Conservation (phyloP, 2,113 vertebrate genomes). For the Bos javanicus region DNA sequence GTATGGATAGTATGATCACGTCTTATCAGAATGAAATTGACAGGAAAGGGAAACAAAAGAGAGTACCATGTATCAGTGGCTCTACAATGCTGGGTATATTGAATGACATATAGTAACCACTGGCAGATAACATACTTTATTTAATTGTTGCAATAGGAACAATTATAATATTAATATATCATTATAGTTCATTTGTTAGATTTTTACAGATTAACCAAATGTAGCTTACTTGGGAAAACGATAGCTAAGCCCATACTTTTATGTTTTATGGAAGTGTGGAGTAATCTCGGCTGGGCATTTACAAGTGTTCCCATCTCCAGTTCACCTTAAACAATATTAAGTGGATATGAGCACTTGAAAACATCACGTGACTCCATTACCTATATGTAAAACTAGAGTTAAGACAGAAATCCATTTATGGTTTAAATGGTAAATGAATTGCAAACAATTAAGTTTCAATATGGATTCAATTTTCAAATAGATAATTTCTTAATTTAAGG, state of each 20-base stretch:
- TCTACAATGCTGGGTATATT: not conserved
- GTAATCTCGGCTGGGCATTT: not conserved
- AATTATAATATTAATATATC: not conserved
- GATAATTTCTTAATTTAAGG: not conserved
- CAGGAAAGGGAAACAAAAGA: not conserved
- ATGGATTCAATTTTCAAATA: not conserved
- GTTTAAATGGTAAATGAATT: not conserved
- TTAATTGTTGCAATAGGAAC: not conserved
- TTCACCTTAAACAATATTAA: not conserved
- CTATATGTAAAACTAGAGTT: not conserved
- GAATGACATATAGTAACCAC: not conserved
- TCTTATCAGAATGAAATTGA: not conserved
- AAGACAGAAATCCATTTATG: not conserved
- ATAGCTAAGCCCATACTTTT: not conserved
- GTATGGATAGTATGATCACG: not conserved
- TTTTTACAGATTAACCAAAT: not conserved
- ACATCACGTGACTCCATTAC: not conserved
- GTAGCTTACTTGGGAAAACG: not conserved
- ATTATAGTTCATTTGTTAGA: not conserved
- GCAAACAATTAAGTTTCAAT: not conserved
- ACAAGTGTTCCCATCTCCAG: not conserved
- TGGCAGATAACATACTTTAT: not conserved
- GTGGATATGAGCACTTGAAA: not conserved
- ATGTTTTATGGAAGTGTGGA: not conserved
- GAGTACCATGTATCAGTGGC: not conserved